Base-by-base conservation (phyloP, 2,797 vertebrate genomes). In the Pempheris klunzingeri region DNA sequence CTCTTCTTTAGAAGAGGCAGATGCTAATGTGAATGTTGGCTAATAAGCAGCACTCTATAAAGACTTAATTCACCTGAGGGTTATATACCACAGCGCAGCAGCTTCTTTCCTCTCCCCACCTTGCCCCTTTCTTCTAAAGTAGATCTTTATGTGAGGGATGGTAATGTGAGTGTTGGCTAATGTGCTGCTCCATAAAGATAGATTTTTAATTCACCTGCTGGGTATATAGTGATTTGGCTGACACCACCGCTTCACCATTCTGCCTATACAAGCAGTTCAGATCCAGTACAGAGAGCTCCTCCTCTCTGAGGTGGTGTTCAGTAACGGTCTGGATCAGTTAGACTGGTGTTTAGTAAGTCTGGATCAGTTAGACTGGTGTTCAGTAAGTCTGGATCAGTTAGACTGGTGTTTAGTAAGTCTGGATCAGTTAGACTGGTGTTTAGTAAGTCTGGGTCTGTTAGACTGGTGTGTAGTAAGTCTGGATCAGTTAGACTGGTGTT, bases 161-260 rank as follows among this genome's bases (percentile, higher is more conserved):
- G 50, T 89, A 91, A 91, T 90, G 86, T 84, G 85, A 90, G 83
- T 78, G 78, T 87, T 86, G 88, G 90, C 87, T 88, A 89, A 92
- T 87, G 85, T 60, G 78, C 78, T 80, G 82, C 87, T 82, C 88
- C 78, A 90, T 91, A 90, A 92, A 92, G 87, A 93, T 91, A 82
- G 84, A 87, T 87, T 88, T 92, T 90, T 90, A 90, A 92, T 92
- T 84, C 82, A 91, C 84, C 84, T 85, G 88, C 88, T 66, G 88
- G 73, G 71, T 76, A 54, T 78, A 67, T 58, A 62, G 71, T 79
- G 80, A 82, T 80, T 83, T 80, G 88, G 87, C 87, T 82, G 82
- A 90, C 81, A 68, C 83, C 15, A 8, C 73, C 36, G 76, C 75
- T 76, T 62, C 64, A 4, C 65, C 72, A 9, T 86, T 85, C 77